These are phyloP conservation scores for Hyperoplus lanceolatus DNA, from an alignment of 2,797 vertebrate species.

Conservation along the genomic window DNA sequence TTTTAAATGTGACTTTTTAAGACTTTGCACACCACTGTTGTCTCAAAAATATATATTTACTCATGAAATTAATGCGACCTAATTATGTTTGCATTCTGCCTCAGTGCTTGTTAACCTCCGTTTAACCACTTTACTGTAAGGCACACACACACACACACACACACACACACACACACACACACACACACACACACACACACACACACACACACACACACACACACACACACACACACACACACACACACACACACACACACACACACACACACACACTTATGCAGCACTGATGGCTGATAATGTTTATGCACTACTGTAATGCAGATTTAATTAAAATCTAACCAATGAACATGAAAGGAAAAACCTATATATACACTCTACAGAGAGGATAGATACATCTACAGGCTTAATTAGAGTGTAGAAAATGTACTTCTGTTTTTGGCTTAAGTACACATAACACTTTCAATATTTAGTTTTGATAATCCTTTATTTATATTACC, in stretches of 20 bases:
- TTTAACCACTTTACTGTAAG: constrained; percentile 57
- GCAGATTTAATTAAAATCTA: constrained; percentile 15
- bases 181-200: constrained; percentile 2
- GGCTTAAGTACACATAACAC: background rate
- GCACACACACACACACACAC: constrained; percentile 29
- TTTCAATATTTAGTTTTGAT: constrained; percentile 22
- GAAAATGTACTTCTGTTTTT: background rate
- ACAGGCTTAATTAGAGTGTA: background rate
- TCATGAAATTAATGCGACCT: constrained; percentile 61
- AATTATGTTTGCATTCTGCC: constrained; percentile 64
- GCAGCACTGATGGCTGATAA: constrained; percentile 2
- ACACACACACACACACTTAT: background rate
- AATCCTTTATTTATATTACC: constrained; percentile 15
- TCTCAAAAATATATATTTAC: constrained; percentile 37
- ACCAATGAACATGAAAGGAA: constrained; percentile 14
- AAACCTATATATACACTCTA: background rate
- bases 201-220: constrained; percentile 6
- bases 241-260: constrained; percentile 13
- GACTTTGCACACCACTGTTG: background rate
- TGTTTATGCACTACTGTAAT: constrained; percentile 4
- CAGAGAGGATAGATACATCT: background rate
- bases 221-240: constrained; percentile 28
- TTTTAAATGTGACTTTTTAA: constrained; percentile 61
- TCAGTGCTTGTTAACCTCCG: constrained; percentile 58
- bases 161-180: constrained; percentile 13